Conservation (phyloP, 2,888 invertebrate species). For the Sylvicola cinctus region DNA sequence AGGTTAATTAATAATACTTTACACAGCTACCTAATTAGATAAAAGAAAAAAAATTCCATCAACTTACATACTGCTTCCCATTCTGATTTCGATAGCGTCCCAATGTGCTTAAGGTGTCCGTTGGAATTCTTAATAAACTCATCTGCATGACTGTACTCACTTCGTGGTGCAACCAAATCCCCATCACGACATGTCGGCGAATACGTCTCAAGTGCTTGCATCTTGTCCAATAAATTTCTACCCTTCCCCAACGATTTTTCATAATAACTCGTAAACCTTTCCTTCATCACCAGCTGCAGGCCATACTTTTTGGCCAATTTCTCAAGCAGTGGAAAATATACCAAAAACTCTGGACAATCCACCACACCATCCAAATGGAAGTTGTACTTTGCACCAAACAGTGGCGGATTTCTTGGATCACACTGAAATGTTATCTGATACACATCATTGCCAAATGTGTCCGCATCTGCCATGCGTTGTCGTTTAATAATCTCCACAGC, state of each 20-base stretch:
- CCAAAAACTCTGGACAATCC: constrained; percentile 95
- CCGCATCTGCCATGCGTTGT: constrained; percentile 32
- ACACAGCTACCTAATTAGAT: too few species aligned
- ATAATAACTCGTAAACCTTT: constrained; percentile 63
- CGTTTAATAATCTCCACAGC: constrained; percentile 75
- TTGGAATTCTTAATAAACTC: constrained; percentile 11
- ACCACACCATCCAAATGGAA: constrained; percentile 93
- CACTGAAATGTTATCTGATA: constrained; percentile 52
- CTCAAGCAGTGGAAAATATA: constrained; percentile 71
- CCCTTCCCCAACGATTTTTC: constrained; percentile 20
- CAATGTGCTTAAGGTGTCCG: constrained; percentile 16
- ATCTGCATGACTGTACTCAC: constrained; percentile 56
- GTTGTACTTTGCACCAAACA: constrained; percentile 92
- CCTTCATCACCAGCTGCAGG: constrained; percentile 42
- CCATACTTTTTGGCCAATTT: constrained; percentile 53
- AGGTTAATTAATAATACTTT: too few species aligned
- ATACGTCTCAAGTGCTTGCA: constrained; percentile 64
- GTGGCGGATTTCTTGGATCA: constrained; percentile 43
- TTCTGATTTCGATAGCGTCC: constrained; percentile 71
- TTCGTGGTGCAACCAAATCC: constrained; percentile 34
- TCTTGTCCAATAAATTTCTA: constrained; percentile 39
- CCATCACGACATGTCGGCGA: constrained; percentile 30
- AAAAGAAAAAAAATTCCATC: constrained; percentile 6
- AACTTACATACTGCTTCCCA: constrained; percentile 86
- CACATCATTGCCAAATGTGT: constrained; percentile 57